Base-by-base conservation (phyloP, 2,113 vertebrate genomes). In the Pogona vitticeps region DNA sequence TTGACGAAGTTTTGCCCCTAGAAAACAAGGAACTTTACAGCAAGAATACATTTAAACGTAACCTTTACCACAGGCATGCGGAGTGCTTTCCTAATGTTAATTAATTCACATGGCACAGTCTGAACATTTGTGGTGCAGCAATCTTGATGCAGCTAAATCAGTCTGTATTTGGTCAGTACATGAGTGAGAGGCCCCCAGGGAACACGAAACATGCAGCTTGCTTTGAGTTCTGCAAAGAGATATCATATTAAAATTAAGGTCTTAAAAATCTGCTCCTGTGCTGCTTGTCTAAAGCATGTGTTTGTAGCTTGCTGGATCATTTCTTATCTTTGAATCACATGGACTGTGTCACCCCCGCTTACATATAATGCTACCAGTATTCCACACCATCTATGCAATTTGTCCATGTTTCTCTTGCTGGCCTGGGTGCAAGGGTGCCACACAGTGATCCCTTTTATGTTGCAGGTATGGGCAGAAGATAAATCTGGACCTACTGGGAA, bases 21-120 rank as follows among this genome's bases (percentile, higher is more conserved):
- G 42, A 15, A 9, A 76, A 36, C 6, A 71, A 85, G 23, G 5
- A 46, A 71, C 40, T 72, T 46, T 36, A 67, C 36, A 87, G 36
- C 56, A 76, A 78, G 59, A 36, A 33, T 36, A 78, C 70, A 13
- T 70, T 70, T 77, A 77, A 87, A 87, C 40, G 56, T 68, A 76
- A 87, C 46, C 52, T 83, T 88, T 83, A 78, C 14, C 15, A 63
- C 14, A 83, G 31, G 20, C 59, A 56, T 56, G 70, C 56, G 14
- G 15, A 40, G 42, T 58, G 9, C 31, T 88, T 83, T 83, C 15
- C 26, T 42, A 46, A 58, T 83, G 81, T 77, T 83, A 38, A 61
- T 78, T 59, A 83, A 78, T 70, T 76, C 61, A 77, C 80, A 20
- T 46, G n/a, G n/a, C 76, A 78, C 52, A 12, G 4, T 78, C 52